phyloP scores from a whole-genome alignment of 2,888 invertebrate genomes.

The Dryadula phaetusa region DNA sequence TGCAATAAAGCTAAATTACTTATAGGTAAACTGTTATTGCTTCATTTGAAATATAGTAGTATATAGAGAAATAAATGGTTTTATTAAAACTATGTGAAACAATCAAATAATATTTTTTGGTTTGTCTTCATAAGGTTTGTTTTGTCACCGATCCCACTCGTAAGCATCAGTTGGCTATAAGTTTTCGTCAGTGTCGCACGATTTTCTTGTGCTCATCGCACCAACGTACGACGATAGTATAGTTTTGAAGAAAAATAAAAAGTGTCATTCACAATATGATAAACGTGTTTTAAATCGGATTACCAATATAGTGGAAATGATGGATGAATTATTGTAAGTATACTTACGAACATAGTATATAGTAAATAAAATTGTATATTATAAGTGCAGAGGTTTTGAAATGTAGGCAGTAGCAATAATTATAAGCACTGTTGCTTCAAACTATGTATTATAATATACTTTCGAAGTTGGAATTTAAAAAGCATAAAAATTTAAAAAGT shows the following conservation, averaged over 20 bases:
- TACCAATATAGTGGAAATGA: background rate
- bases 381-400: background rate
- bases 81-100: background rate
- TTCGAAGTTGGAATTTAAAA: too few species aligned
- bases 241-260: background rate
- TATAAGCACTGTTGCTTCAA: too few species aligned
- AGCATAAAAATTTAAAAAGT: too few species aligned
- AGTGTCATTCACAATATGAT: background rate
- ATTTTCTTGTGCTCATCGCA: background rate
- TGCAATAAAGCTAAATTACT: too few species aligned
- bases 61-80: background rate
- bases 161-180: conserved; percentile 3
- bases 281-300: conserved; percentile 3
- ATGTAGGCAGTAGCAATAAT: too few species aligned
- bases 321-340: conserved; percentile 4
- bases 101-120: background rate
- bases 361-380: background rate
- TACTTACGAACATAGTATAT: background rate
- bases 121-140: background rate
- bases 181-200: conserved; percentile 18
- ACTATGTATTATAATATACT: too few species aligned
- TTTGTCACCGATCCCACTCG: background rate
- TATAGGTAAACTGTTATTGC: too few species aligned
- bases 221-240: background rate
- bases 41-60: too few species aligned